Evolutionary conservation across 2,888 invertebrate genomes (phyloP).

Genomic region (Agrotis segetum): DNA sequence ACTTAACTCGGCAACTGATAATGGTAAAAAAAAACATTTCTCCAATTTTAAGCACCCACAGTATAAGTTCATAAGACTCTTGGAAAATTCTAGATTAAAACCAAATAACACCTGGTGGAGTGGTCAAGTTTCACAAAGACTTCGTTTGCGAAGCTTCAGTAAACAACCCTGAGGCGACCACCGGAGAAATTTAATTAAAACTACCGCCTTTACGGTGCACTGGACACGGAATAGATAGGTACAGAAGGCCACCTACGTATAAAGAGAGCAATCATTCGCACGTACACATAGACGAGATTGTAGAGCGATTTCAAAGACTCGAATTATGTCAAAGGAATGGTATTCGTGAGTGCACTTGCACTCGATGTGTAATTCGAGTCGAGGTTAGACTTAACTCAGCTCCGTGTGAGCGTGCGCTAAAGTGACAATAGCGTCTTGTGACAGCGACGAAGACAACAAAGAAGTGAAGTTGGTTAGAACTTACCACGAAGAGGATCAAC

Average conservation of each 20-base stretch:
- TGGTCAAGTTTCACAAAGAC: slow-evolving; percentile 60
- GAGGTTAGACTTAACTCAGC: neutral
- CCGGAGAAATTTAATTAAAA: slow-evolving; percentile 70
- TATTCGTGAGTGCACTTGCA: neutral
- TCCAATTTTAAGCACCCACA: neutral
- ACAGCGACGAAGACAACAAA: no score
- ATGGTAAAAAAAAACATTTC: neutral
- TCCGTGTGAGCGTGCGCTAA: no score
- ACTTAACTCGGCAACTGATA: neutral
- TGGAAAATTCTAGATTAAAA: slow-evolving; percentile 47
- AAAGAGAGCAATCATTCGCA: neutral
- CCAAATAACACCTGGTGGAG: slow-evolving; percentile 45
- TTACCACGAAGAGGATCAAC: no score
- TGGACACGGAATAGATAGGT: slow-evolving; percentile 3
- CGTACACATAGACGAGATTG: no score
- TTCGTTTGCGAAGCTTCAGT: slow-evolving; percentile 48
- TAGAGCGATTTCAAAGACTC: neutral
- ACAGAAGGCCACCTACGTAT: slow-evolving; percentile 12
- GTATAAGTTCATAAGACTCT: neutral
- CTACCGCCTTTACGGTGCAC: slow-evolving; percentile 43
- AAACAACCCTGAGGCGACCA: slow-evolving; percentile 56
- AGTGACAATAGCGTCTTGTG: no score
- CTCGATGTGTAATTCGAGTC: neutral
- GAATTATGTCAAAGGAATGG: neutral
- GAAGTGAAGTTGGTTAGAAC: no score